These are phyloP conservation scores for Penaeus vannamei DNA, from an alignment of 1,140 invertebrate genomes.

Conservation along the genomic window DNA sequence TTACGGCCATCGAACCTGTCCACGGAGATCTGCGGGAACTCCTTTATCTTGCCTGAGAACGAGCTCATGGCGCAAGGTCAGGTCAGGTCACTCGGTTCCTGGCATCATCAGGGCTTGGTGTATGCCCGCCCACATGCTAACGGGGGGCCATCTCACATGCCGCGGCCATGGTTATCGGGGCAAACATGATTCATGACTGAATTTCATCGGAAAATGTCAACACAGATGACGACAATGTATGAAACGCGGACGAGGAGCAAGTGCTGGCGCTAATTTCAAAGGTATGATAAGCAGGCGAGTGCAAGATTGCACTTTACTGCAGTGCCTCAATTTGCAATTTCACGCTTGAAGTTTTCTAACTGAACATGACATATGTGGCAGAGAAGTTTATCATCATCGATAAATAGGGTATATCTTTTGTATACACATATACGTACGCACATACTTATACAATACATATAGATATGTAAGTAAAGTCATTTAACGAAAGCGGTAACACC, in stretches of 20 bases:
- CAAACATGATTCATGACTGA: background rate
- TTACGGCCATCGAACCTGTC: constrained; percentile 60
- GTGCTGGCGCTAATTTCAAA: constrained; percentile 6
- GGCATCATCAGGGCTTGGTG: constrained; percentile 38
- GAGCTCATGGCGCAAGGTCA: constrained; percentile 56
- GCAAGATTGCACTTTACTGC: background rate
- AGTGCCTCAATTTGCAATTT: no score
- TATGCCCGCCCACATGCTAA: constrained; percentile 41
- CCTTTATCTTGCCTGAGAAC: constrained; percentile 63
- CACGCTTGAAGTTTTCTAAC: no score
- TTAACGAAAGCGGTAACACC: no score
- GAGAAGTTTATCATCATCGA: no score
- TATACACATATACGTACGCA: no score
- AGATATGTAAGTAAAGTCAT: no score
- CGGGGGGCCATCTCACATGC: constrained; percentile 4
- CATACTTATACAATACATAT: no score
- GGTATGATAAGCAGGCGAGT: background rate
- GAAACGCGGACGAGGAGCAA: constrained; percentile 18
- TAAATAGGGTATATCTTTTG: no score
- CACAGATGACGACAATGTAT: constrained; percentile 43
- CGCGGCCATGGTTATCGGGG: background rate
- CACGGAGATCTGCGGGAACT: constrained; percentile 63
- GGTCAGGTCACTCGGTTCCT: constrained; percentile 42
- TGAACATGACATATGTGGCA: no score
- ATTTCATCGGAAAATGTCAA: constrained; percentile 53